phyloP scores from a whole-genome alignment of 1,140 invertebrate species.

The Plodia interpunctella region DNA sequence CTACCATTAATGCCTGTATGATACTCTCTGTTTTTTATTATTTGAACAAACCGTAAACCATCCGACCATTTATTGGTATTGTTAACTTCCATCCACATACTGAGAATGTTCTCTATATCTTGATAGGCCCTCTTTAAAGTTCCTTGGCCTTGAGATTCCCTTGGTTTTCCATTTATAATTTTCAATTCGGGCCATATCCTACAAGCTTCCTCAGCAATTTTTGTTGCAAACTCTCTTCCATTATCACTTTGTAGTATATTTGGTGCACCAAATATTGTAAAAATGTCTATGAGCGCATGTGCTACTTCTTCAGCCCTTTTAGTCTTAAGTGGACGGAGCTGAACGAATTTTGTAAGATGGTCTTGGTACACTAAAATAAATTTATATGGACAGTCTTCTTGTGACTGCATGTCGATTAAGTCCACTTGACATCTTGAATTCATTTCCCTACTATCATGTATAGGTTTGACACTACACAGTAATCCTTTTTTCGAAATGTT shows the following conservation, averaged over 20 bases:
- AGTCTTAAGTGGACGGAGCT: slow-evolving; percentile 2
- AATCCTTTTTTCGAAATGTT: background rate
- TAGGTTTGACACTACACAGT: background rate
- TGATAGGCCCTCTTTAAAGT: background rate
- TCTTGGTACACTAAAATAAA: slow-evolving; percentile 1
- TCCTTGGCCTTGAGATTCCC: background rate
- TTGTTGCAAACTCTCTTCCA: background rate
- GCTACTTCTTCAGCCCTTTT: background rate
- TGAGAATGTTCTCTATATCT: slow-evolving; percentile 3
- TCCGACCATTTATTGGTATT: slow-evolving; percentile 7
- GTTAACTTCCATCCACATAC: slow-evolving; percentile 8
- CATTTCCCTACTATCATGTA: background rate
- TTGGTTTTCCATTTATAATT: background rate
- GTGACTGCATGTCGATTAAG: slow-evolving; percentile 9
- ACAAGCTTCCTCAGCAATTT: background rate
- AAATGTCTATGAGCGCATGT: background rate
- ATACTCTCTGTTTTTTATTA: slow-evolving; percentile 38
- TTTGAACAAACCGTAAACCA: slow-evolving; percentile 33
- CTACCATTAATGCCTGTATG: slow-evolving; percentile 33
- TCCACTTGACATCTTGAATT: slow-evolving; percentile 7
- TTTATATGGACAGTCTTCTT: background rate
- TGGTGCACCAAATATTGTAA: slow-evolving; percentile 1
- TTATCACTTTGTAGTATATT: background rate
- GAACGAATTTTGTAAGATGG: slow-evolving; percentile 7
- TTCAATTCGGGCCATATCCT: background rate